These are phyloP conservation scores for Pica pica DNA, from an alignment of 2,113 vertebrate genomes.

Conservation along the genomic window DNA sequence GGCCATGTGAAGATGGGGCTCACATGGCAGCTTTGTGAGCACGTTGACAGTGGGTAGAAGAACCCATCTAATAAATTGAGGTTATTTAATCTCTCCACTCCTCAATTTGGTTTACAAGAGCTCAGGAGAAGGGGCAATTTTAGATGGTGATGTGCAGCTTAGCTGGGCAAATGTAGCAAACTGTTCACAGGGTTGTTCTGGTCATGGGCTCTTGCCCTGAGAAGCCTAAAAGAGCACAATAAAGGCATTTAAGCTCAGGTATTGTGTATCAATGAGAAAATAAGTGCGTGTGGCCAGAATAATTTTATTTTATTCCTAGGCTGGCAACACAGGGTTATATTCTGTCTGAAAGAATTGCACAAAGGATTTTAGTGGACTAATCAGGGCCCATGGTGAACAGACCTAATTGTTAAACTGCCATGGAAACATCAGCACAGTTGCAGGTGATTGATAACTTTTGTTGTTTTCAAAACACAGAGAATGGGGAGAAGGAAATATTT, in stretches of 20 bases:
- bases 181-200: background rate
- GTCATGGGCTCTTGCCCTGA: background rate
- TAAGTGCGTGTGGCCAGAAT: background rate
- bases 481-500: conserved; percentile 11
- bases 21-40: background rate
- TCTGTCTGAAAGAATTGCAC: conserved; percentile 1
- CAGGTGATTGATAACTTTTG: conserved; percentile 47
- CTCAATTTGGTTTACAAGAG: background rate
- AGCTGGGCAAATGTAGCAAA: background rate
- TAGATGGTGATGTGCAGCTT: background rate
- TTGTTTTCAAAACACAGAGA: conserved; percentile 47
- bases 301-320: background rate
- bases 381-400: conserved; percentile 11
- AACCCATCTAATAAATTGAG: background rate
- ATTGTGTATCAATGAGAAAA: conserved; percentile 5
- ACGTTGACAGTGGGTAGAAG: background rate
- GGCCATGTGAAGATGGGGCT: background rate
- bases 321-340: background rate
- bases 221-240: background rate
- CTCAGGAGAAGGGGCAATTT: background rate
- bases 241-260: background rate
- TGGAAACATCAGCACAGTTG: conserved; percentile 38
- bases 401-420: conserved; percentile 59
- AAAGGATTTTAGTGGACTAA: conserved; percentile 37
- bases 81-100: background rate